Conservation (phyloP, 2,888 invertebrate genomes). For the Perithous albicinctus region DNA sequence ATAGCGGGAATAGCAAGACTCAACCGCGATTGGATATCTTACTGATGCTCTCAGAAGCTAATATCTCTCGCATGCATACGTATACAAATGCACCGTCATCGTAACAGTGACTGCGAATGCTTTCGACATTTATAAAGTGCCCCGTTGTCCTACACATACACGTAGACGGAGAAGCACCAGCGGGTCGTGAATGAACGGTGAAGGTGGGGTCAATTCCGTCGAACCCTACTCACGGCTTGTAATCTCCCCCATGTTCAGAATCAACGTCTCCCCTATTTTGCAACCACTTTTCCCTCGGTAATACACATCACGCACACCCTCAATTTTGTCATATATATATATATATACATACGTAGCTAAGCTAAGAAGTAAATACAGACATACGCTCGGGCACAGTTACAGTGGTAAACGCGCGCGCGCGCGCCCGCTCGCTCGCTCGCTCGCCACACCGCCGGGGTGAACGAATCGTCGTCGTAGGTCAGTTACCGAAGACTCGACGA, state of each 20-base stretch:
- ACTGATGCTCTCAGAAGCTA: too few species aligned
- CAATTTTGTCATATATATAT: background rate
- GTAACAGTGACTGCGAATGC: background rate
- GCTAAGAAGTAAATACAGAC: constrained; percentile 22
- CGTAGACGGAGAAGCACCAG: background rate
- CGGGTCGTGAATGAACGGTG: constrained; percentile 46
- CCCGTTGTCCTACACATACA: background rate
- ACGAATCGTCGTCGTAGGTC: constrained; percentile 74
- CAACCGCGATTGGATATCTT: background rate
- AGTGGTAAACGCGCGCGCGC: constrained; percentile 31
- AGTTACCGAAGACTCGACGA: constrained; percentile 70
- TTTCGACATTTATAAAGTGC: too few species aligned
- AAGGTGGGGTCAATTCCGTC: constrained; percentile 41
- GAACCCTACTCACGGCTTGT: background rate
- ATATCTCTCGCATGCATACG: too few species aligned
- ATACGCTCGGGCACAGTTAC: constrained; percentile 22
- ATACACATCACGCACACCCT: background rate
- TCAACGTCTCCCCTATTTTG: background rate
- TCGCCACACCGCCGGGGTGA: constrained; percentile 69
- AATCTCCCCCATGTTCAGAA: constrained; percentile 45
- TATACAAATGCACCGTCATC: background rate
- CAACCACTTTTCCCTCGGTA: constrained; percentile 31
- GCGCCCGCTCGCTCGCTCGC: too few species aligned
- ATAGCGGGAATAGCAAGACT: constrained; percentile 12
- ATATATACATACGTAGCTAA: too few species aligned